Percentiles rank a stretch among this genome's conserved stretches.
Evolutionary conservation across 2,888 invertebrate genomes (phyloP).

Genomic region (Antheraea assamensis): DNA sequence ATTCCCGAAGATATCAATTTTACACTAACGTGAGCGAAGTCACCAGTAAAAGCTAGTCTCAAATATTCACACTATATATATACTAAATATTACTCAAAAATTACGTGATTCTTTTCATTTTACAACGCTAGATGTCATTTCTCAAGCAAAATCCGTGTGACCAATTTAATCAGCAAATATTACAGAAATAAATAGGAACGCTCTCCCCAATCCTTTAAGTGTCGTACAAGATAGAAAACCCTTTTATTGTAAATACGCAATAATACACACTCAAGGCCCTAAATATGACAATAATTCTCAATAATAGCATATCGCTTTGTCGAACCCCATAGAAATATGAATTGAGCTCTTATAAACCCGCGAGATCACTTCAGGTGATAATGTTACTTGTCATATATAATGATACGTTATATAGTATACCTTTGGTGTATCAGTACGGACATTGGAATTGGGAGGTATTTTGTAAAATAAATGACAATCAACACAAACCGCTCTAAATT

Average conservation of each 20-base stretch:
- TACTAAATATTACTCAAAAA: background rate
- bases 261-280: conserved; percentile 57
- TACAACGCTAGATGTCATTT: background rate
- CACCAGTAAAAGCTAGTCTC: too few relatives aligned
- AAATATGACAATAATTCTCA: conserved; percentile 42
- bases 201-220: background rate
- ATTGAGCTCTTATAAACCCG: conserved; percentile 52
- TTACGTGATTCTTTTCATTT: background rate
- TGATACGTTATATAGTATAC: background rate
- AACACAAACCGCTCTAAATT: too few relatives aligned
- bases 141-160: background rate
- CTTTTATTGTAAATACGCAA: conserved; percentile 27
- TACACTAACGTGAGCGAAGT: too few relatives aligned
- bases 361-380: conserved; percentile 65
- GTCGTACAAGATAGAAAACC: background rate
- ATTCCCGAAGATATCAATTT: too few relatives aligned
- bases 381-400: conserved; percentile 34
- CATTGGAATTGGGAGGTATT: too few relatives aligned
- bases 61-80: too few relatives aligned
- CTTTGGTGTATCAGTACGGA: background rate
- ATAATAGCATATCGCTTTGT: conserved; percentile 42
- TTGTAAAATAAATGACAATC: too few relatives aligned
- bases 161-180: background rate
- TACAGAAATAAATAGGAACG: background rate
- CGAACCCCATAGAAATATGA: conserved; percentile 45